Base-by-base conservation (phyloP, 2,888 invertebrate species). In the Dynastes grantii region DNA sequence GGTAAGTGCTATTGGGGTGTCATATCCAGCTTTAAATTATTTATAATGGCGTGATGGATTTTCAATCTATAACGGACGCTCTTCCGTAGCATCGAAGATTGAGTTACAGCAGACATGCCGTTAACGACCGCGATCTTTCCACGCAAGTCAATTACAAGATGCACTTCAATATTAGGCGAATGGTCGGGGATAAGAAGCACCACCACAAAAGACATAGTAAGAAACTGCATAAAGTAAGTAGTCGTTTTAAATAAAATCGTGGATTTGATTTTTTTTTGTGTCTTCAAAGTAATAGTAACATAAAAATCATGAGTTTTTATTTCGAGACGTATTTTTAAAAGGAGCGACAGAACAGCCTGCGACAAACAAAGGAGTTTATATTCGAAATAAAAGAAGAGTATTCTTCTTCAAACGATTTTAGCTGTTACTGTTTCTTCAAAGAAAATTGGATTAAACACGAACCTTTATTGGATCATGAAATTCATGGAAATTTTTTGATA, bases 91-190 rank as follows among this genome's bases (percentile, higher is more conserved):
- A 96, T 89, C 95, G 97, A 78, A 93, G 96, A 77, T 90, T 97
- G 84, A 96, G 96, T 90, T 97, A 97, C 91, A 96, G 96, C 87
- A 92, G 97, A 76, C 97, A 97, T 87, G 96, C 97, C 55, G 96
- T 97, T 75, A 95, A 96, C 88, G 97, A 97, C 88, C 91, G 94
- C 79, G 97, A 97, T 90, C 91, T 97, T 82, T 94, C 95, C 78
- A 96, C 95, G 55, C 96, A 95, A 91, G 91, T 92, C 86, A 96
- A 95, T 91, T 96, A 97, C 89, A 95, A 94, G 89, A 95, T 96
- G 89, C 96, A 96, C 89, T 95, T 96, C 93, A 97, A 96, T 87
- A 91, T 97, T 77, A 92, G 96, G 67, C 91, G 97, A 88, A 95
- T 97, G 77, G 96, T 96, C 81, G 96, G 96, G 87, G 93, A 95